Evolutionary conservation across 2,888 invertebrate genomes (phyloP).

Genomic region (Ectemnius continuus): DNA sequence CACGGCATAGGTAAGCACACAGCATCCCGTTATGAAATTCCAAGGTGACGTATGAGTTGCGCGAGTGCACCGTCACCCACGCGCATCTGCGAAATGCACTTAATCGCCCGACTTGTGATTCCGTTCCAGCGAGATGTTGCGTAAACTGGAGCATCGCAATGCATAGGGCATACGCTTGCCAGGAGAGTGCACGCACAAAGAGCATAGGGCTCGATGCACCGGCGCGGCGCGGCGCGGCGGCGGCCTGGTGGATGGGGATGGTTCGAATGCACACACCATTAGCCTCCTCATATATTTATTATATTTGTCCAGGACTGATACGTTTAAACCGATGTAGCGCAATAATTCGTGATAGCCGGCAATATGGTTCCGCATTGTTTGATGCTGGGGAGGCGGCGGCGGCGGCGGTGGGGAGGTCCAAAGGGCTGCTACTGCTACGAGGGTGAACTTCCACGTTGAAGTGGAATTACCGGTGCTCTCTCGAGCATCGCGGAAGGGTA

Average conservation of each 20-base stretch:
- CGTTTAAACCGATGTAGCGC: constrained; percentile 60
- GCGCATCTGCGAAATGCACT: neutral
- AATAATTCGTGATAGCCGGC: constrained; percentile 63
- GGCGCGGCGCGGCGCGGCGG: constrained; percentile 23
- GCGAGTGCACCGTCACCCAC: neutral
- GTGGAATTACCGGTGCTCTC: constrained; percentile 47
- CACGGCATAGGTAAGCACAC: neutral
- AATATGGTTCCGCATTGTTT: constrained; percentile 62
- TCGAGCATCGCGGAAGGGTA: constrained; percentile 64
- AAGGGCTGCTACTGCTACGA: constrained; percentile 6
- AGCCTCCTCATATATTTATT: constrained; percentile 61
- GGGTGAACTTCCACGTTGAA: constrained; percentile 25
- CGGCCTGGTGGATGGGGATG: neutral
- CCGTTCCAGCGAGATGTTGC: constrained; percentile 46
- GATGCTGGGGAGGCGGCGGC: constrained; percentile 18
- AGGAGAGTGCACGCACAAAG: neutral
- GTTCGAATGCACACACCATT: constrained; percentile 6
- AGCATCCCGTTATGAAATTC: constrained; percentile 4
- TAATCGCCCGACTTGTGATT: constrained; percentile 13
- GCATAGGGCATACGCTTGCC: constrained; percentile 20
- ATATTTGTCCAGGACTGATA: constrained; percentile 50
- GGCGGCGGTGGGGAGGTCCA: constrained; percentile 1
- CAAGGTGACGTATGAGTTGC: neutral
- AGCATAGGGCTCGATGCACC: constrained; percentile 22
- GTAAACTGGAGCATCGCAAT: constrained; percentile 47